These are phyloP conservation scores for Eupithecia subfuscata DNA, from an alignment of 2,888 invertebrate species.

Conservation along the genomic window DNA sequence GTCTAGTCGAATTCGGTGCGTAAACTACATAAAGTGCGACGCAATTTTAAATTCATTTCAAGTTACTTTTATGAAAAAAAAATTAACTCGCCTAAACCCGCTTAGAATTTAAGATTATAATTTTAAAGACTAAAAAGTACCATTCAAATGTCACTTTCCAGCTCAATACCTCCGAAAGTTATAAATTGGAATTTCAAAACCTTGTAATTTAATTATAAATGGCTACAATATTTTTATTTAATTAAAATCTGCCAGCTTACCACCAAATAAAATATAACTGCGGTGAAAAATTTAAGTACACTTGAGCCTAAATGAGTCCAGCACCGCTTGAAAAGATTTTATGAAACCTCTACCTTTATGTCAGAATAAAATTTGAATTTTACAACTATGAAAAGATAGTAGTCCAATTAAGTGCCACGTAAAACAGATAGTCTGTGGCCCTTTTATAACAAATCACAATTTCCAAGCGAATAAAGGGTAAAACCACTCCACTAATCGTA, in stretches of 20 bases:
- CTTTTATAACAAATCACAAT: constrained; percentile 40
- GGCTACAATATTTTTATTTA: constrained; percentile 35
- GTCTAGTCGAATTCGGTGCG: neutral
- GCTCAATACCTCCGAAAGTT: neutral
- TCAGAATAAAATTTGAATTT: constrained; percentile 46
- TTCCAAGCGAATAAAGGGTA: constrained; percentile 34
- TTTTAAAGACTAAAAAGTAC: neutral
- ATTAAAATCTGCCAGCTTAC: constrained; percentile 35
- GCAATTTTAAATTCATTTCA: neutral
- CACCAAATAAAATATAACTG: constrained; percentile 34
- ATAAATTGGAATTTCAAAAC: constrained; percentile 16
- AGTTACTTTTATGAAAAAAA: neutral
- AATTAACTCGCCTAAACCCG: neutral
- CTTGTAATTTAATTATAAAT: constrained; percentile 23
- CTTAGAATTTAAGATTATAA: too few species aligned
- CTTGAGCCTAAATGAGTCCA: constrained; percentile 21
- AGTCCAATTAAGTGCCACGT: constrained; percentile 45
- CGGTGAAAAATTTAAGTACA: constrained; percentile 37
- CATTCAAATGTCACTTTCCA: constrained; percentile 6
- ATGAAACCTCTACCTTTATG: constrained; percentile 44
- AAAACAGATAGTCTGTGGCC: constrained; percentile 40
- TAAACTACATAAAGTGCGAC: neutral
- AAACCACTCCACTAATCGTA: constrained; percentile 26
- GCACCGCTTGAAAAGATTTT: constrained; percentile 43
- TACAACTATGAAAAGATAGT: constrained; percentile 39